Percentiles rank a stretch among this genome's conserved stretches.
Conservation (phyloP, 2,113 vertebrate species). For the Callithrix jacchus region DNA sequence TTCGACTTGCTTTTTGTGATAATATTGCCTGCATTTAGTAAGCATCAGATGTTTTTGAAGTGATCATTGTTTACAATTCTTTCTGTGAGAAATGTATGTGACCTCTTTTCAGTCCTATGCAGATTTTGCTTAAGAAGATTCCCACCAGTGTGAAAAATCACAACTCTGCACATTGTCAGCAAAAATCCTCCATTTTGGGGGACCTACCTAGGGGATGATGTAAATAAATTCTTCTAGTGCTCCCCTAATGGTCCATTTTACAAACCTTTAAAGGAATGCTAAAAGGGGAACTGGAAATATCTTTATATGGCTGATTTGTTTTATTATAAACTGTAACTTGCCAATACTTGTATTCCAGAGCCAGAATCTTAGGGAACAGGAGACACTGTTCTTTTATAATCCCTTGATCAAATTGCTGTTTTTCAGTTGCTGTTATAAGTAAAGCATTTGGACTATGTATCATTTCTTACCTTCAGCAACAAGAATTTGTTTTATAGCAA, state of each 20-base stretch:
- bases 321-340: not conserved
- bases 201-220: not conserved
- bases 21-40: not conserved
- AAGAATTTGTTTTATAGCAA: constrained; percentile 1
- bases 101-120: not conserved
- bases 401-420: not conserved
- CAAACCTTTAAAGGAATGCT: not conserved
- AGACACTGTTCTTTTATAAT: not conserved
- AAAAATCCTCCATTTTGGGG: not conserved
- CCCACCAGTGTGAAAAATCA: not conserved
- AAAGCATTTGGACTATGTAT: not conserved
- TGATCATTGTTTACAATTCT: not conserved
- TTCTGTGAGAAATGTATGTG: not conserved
- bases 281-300: not conserved
- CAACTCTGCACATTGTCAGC: not conserved
- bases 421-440: constrained; percentile 3
- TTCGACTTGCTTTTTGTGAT: not conserved
- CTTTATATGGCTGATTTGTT: not conserved
- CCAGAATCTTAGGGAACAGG: not conserved
- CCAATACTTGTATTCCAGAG: not conserved
- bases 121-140: not conserved
- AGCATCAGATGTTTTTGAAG: not conserved
- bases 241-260: not conserved
- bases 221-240: not conserved
- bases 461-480: not conserved